These are phyloP conservation scores for Erannis defoliaria DNA, from an alignment of 2,888 invertebrate genomes.

Conservation along the genomic window DNA sequence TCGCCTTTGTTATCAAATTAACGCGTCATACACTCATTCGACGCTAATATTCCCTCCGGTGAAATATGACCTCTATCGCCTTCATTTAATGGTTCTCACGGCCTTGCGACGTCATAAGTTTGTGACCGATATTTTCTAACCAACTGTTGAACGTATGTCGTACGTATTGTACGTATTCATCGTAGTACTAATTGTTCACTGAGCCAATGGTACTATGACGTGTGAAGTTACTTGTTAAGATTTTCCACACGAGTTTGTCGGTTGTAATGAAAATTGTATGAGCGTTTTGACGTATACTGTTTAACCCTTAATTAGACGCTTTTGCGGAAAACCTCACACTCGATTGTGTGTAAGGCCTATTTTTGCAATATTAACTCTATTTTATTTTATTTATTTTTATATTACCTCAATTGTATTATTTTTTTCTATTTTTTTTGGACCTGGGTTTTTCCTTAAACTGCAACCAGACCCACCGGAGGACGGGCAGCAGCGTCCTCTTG, in stretches of 20 bases:
- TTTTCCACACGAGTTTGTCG: conserved; percentile 32
- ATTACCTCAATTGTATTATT: too few species aligned
- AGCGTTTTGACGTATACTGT: conserved; percentile 28
- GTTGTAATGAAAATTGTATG: conserved; percentile 20
- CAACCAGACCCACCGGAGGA: too few species aligned
- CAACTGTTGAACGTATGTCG: conserved; percentile 32
- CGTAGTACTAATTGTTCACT: conserved; percentile 11
- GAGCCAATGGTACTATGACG: conserved; percentile 8
- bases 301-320: background rate
- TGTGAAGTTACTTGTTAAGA: conserved; percentile 35
- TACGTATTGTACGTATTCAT: conserved; percentile 1
- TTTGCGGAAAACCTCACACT: too few species aligned
- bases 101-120: conserved; percentile 44
- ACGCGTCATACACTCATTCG: conserved; percentile 53
- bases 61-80: conserved; percentile 24
- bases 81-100: conserved; percentile 55
- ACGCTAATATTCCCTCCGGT: conserved; percentile 26
- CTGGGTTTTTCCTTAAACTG: too few species aligned
- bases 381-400: too few species aligned
- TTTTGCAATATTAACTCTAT: too few species aligned
- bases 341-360: too few species aligned
- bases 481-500: too few species aligned
- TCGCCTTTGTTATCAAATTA: conserved; percentile 74
- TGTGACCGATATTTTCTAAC: conserved; percentile 45
- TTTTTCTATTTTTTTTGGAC: too few species aligned